These are phyloP conservation scores for Budorcas taxicolor DNA, from an alignment of 2,113 vertebrate genomes.

Conservation along the genomic window DNA sequence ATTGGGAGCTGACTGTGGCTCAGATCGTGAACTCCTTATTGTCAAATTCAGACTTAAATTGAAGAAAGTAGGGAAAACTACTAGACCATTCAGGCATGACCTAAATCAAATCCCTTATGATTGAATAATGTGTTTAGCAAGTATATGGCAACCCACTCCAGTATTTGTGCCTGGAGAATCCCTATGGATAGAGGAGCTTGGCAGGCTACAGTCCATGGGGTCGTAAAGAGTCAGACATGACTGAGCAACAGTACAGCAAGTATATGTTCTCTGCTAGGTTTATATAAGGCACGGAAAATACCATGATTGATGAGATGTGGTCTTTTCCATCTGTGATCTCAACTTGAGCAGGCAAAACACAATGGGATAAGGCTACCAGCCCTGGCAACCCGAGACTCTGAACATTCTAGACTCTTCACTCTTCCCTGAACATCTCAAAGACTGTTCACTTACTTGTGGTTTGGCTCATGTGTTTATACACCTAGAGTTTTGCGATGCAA, in stretches of 20 bases:
- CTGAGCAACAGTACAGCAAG: background rate
- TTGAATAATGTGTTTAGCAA: background rate
- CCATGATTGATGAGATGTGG: background rate
- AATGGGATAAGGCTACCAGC: background rate
- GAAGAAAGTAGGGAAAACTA: background rate
- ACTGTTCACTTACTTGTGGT: background rate
- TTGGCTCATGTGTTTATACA: background rate
- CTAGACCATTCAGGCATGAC: background rate
- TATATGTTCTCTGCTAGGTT: background rate
- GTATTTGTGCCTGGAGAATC: background rate
- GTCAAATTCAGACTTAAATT: background rate
- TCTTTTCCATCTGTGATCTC: background rate
- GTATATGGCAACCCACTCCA: background rate
- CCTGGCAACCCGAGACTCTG: background rate
- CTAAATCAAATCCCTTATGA: background rate
- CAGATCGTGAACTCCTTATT: background rate
- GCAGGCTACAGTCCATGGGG: background rate
- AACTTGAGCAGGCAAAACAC: background rate
- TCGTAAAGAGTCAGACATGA: background rate
- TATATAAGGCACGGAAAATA: background rate
- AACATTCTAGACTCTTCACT: background rate
- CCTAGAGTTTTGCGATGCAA: background rate
- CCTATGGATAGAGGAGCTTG: background rate
- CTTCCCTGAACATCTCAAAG: background rate
- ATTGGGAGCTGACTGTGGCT: background rate